Percentiles rank a stretch among this genome's conserved stretches.
These are phyloP conservation scores for Zonotrichia leucophrys DNA, from an alignment of 2,113 vertebrate species.

Conservation along the genomic window DNA sequence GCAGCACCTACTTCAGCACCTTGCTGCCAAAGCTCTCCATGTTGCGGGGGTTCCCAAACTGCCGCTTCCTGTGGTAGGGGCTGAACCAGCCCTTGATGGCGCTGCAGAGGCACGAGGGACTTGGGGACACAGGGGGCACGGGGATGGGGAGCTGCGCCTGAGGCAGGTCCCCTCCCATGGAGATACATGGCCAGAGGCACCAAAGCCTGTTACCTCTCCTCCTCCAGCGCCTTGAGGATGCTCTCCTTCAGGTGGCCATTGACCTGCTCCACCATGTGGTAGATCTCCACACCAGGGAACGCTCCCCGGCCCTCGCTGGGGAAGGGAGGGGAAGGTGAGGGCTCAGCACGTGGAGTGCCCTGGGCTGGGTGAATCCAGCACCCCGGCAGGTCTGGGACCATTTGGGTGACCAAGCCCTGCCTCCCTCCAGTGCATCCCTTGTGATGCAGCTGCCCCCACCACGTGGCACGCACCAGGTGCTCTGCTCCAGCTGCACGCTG, in stretches of 20 bases:
- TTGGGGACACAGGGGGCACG: background rate
- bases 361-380: background rate
- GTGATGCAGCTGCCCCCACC: accelerated
- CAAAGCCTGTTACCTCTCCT: constrained; percentile 43
- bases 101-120: background rate
- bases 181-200: background rate
- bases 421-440: background rate
- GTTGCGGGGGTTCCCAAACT: constrained; percentile 79
- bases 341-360: accelerated
- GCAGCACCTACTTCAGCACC: constrained; percentile 71
- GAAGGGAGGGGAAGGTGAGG: background rate
- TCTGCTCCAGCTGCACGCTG: constrained; percentile 59
- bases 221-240: constrained; percentile 45
- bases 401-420: background rate
- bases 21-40: constrained; percentile 69
- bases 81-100: constrained; percentile 75
- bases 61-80: constrained; percentile 72
- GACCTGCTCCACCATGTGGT: constrained; percentile 73
- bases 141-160: accelerated
- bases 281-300: constrained; percentile 72
- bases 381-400: accelerated
- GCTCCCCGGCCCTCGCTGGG: constrained; percentile 69
- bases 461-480: constrained; percentile 56
- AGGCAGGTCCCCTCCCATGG: background rate
- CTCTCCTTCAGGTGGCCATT: constrained; percentile 65